Conservation (phyloP, 2,113 vertebrate genomes). For the Pluvialis apricaria region DNA sequence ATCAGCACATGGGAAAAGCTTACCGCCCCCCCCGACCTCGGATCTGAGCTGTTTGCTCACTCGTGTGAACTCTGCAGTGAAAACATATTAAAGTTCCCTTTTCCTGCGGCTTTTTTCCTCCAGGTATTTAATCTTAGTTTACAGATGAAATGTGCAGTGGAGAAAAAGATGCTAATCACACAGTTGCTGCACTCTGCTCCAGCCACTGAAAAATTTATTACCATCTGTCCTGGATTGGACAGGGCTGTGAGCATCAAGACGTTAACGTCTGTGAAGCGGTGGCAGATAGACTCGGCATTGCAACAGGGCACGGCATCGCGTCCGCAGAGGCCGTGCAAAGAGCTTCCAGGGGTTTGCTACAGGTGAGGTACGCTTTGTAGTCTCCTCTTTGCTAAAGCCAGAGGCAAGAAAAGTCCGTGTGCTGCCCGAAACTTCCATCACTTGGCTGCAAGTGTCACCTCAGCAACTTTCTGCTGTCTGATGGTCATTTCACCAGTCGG, state of each 20-base stretch:
- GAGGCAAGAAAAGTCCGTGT: fast-evolving
- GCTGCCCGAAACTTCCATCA: not conserved
- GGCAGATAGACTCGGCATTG: not conserved
- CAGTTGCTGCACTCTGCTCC: conserved; percentile 29
- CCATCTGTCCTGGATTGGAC: conserved; percentile 23
- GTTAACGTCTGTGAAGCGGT: not conserved
- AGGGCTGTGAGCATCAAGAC: not conserved
- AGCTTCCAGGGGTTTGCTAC: not conserved
- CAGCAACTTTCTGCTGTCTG: not conserved
- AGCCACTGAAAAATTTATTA: conserved; percentile 45
- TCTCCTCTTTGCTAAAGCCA: not conserved
- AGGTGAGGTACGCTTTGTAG: not conserved
- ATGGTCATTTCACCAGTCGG: not conserved
- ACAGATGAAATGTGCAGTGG: conserved; percentile 45
- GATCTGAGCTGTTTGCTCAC: not conserved
- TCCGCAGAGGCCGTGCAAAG: not conserved
- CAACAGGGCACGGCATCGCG: fast-evolving
- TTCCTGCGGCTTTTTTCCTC: not conserved
- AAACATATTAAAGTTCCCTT: conserved; percentile 14
- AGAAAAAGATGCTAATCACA: conserved; percentile 62
- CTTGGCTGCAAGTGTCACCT: not conserved
- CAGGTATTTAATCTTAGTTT: conserved; percentile 62
- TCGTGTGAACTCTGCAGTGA: not conserved
- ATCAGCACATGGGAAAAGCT: not conserved
- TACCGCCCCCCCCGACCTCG: not conserved